Percentiles rank a stretch among this genome's conserved stretches.
phyloP scores from a whole-genome alignment of 2,888 invertebrate species.

The Ochlodes sylvanus region DNA sequence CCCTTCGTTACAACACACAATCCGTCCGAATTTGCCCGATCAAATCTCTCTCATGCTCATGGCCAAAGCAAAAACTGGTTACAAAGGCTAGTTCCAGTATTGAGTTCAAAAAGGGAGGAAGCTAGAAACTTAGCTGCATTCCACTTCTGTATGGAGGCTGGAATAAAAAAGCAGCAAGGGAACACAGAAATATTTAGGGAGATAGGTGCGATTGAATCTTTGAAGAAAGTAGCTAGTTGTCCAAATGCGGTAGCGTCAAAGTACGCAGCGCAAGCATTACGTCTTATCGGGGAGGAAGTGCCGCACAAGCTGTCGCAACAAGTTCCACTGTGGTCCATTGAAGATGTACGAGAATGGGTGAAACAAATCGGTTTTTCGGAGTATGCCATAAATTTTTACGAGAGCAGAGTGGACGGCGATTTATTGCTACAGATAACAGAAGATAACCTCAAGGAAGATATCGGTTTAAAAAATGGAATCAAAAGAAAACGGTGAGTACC shows the following conservation, averaged over 20 bases:
- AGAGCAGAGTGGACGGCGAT: constrained; percentile 98
- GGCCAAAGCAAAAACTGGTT: constrained; percentile 99
- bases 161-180: constrained; percentile 97
- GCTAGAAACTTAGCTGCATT: constrained; percentile 98
- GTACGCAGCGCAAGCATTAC: constrained; percentile 96
- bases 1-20: constrained; percentile 98
- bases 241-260: constrained; percentile 99
- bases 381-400: constrained; percentile 92
- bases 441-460: constrained; percentile 96
- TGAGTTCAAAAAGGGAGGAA: constrained; percentile 97
- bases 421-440: constrained; percentile 96
- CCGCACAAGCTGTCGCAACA: constrained; percentile 99
- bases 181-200: constrained; percentile 96
- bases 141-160: constrained; percentile 99
- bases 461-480: constrained; percentile 97
- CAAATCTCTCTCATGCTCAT: constrained; percentile 96
- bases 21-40: constrained; percentile 97
- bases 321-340: constrained; percentile 98
- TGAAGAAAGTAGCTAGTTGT: constrained; percentile 98
- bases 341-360: constrained; percentile 99
- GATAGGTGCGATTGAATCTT: constrained; percentile 97
- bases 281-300: constrained; percentile 97
- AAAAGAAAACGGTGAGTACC: constrained; percentile 90
- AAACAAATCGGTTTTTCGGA: constrained; percentile 98
- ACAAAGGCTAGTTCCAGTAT: constrained; percentile 95